phyloP scores from a whole-genome alignment of 1,140 invertebrate species.

The Drusus annulatus region DNA sequence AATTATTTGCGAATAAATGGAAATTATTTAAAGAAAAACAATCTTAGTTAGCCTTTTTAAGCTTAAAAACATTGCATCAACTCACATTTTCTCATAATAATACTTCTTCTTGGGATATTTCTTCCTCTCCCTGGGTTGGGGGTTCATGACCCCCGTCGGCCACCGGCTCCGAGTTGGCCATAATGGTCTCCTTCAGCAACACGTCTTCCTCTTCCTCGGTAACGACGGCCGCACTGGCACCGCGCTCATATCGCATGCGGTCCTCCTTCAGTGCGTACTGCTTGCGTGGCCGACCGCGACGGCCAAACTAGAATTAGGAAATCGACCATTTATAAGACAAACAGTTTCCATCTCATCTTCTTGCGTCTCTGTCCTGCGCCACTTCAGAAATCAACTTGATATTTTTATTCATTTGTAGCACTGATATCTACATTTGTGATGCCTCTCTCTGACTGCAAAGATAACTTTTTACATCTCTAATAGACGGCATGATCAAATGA shows the following conservation, averaged over 20 bases:
- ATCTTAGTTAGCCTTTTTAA: too few species aligned
- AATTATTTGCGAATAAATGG: too few species aligned
- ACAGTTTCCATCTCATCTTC: too few species aligned
- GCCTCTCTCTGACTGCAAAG: too few species aligned
- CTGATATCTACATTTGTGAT: too few species aligned
- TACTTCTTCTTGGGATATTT: conserved; percentile 64
- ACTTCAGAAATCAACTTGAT: too few species aligned
- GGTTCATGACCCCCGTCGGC: conserved; percentile 66
- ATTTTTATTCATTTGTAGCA: too few species aligned
- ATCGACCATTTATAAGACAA: neutral
- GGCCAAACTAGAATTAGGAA: neutral
- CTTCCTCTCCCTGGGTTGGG: conserved; percentile 64
- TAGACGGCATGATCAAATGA: too few species aligned
- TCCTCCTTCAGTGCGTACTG: neutral
- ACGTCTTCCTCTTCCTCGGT: conserved; percentile 62
- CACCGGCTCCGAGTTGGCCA: conserved; percentile 68
- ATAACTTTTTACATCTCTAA: too few species aligned
- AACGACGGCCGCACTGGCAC: neutral
- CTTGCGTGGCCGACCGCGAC: conserved; percentile 22
- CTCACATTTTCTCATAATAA: conserved; percentile 69
- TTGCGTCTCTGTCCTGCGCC: too few species aligned
- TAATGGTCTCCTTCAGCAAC: conserved; percentile 67
- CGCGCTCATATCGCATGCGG: neutral
- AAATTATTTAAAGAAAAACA: too few species aligned
- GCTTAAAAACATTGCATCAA: conserved; percentile 30